Evolutionary conservation across 2,888 invertebrate genomes (phyloP), one percentile per base, ranked within the genome.

Genomic region (Salticus scenicus): DNA sequence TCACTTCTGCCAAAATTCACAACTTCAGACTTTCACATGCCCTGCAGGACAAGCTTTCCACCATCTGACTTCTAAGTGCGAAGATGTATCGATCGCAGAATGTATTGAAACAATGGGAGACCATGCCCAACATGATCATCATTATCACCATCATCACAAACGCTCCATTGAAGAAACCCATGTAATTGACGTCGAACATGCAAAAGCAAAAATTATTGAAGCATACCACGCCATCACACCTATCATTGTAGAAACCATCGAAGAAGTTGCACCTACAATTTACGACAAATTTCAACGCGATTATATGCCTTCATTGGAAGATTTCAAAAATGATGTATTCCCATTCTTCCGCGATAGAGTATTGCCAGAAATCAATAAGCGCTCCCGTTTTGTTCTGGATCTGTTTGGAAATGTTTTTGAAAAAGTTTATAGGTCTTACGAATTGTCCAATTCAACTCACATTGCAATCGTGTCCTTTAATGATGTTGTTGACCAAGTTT

Each of bases 31-130:
- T 0, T 20, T 83, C 20, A 66, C 64, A 4, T 83, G 82, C 37
- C 82, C 76, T 0, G 0, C 28, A 24, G 82, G 82, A 28, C 31
- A 83, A 47, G 64, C 76, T 0, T 83, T 83, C 30, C 51, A 83
- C 64, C 63, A 76, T 24, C 47, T 51, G 17, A 41, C 72, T 0
- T 41, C 28, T 4, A 31, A 28, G n/a, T 83, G 82, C 24, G 37
- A 51, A 10, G 82, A 83, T 10, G 24, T 28, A 4, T 41, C 82
- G 0, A n/a, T 24, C 5, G 71, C 66, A 12, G 42, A 76, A 14
- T 83, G 82, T 42, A n/a, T 27, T 27, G 81, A 81, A 17, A 75
- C 64, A 2, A 33, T 33, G 8, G 57, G 37, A 0, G n/a, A 37
- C 7, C 41, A 66, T n/a, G 27, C 51, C 27, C 57, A 78, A 8